Percentiles rank a stretch among this genome's conserved stretches.
Evolutionary conservation across 1,140 invertebrate species (phyloP).

Genomic region (Sarcophaga bullata): DNA sequence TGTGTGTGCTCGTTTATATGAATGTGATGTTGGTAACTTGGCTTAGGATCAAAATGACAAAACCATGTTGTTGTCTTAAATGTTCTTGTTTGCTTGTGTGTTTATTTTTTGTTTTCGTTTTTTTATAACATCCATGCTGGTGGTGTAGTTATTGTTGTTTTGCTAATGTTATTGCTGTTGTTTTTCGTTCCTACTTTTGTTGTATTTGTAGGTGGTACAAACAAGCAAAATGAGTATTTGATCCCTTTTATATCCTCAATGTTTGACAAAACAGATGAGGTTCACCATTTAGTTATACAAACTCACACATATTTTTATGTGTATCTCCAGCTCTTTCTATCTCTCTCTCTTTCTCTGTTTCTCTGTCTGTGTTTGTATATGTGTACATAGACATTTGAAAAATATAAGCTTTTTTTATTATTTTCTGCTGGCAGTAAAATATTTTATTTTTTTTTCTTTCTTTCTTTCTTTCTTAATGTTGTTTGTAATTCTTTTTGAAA

Average conservation of each 20-base stretch:
- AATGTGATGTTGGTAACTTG: slow-evolving; percentile 20
- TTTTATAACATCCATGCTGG: background rate
- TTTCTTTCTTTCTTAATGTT: background rate
- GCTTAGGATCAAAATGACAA: slow-evolving; percentile 37
- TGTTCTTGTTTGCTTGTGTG: background rate
- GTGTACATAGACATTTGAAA: background rate
- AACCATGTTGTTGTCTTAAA: slow-evolving; percentile 7
- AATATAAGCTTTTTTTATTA: no score
- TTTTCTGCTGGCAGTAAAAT: no score
- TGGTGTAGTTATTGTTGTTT: slow-evolving; percentile 17
- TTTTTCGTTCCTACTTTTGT: background rate
- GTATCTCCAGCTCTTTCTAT: background rate
- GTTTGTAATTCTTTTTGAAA: no score
- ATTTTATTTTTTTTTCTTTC: background rate
- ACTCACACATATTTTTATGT: background rate
- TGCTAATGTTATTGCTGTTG: slow-evolving; percentile 10
- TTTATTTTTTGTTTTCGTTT: background rate
- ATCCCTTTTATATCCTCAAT: slow-evolving; percentile 48
- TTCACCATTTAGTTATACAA: slow-evolving; percentile 36
- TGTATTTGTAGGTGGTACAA: slow-evolving; percentile 38
- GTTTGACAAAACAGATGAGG: slow-evolving; percentile 47
- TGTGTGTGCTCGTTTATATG: no score
- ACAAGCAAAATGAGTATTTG: slow-evolving; percentile 47
- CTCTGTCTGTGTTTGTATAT: background rate
- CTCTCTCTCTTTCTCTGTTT: no score